Evolutionary conservation across 2,797 vertebrate species (phyloP), one percentile per base, ranked within the genome.

Genomic region (Pterois miles): DNA sequence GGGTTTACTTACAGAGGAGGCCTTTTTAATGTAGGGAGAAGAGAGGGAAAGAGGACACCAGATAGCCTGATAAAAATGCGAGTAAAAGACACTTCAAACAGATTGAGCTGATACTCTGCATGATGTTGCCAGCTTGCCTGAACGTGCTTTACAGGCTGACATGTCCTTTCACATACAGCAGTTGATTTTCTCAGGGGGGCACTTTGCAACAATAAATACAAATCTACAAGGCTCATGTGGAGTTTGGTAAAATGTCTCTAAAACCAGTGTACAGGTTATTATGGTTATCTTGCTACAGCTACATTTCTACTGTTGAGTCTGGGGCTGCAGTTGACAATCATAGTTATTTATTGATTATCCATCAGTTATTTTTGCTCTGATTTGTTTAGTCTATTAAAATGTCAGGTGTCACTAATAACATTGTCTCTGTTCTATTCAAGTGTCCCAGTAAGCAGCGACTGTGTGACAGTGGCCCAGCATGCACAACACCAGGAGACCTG

Each of bases 51-150:
- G 43, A 52, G 25, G 6, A 62, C 9, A 34, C 14, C 72, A 38
- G 74, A 75, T 84, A 71, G 76, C 74, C 78, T 82, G 78, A 82
- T 69, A 40, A 56, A 53, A 71, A 40, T 31, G 16, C 22, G 71
- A 56, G 40, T 73, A 66, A 80, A 63, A 86, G 74, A 80, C 74
- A 75, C 71, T 83, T 87, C 22, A 78, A 46, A 74, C 29, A 18
- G 76, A 60, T 56, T 8, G 27, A 65, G 59, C 54, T 34, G 75
- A 81, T 71, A 74, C 31, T 31, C 52, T 59, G 68, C 13, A 1
- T 34, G 80, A 60, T 54, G 67, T n/a, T 38, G 22, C 72, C 73
- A 14, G 52, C 29, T 33, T 23, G 77, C 20, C 77, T 50, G 38
- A 43, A 59, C 71, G 50, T 59, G 65, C 46, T 50, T 33, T 6